Evolutionary conservation across 2,888 invertebrate genomes (phyloP).

Genomic region (Lasioglossum marginatum): DNA sequence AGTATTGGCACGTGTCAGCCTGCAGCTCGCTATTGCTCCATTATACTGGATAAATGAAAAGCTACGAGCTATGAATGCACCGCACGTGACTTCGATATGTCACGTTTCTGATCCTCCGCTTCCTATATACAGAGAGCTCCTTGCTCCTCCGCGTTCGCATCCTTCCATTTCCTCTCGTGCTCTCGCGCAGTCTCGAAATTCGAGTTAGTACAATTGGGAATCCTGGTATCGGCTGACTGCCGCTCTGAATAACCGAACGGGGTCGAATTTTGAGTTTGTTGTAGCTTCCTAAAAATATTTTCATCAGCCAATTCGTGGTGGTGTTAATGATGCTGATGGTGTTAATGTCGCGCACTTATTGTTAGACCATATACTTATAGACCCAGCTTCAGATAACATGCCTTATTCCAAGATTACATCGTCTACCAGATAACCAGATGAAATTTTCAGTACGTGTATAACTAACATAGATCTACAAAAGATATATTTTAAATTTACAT

Average conservation of each 20-base stretch:
- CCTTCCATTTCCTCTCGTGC: background rate
- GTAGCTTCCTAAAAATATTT: constrained; percentile 29
- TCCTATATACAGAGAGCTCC: constrained; percentile 10
- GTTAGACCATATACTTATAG: no score
- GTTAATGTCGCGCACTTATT: background rate
- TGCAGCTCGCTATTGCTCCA: constrained; percentile 39
- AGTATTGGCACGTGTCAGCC: constrained; percentile 50
- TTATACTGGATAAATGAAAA: constrained; percentile 66
- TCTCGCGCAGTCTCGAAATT: constrained; percentile 6
- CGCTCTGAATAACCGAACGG: background rate
- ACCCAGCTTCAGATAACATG: no score
- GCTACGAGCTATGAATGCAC: constrained; percentile 50
- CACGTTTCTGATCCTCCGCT: constrained; percentile 58
- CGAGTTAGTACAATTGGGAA: constrained; percentile 2
- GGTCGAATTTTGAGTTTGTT: constrained; percentile 37
- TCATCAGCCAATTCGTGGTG: background rate
- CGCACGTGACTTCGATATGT: constrained; percentile 64
- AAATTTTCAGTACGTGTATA: no score
- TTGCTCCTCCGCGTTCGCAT: background rate
- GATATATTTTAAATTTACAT: no score
- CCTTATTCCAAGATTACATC: no score
- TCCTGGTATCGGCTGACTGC: background rate
- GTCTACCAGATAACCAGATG: no score
- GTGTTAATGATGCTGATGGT: background rate
- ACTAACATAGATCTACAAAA: no score